Base-by-base conservation (phyloP, 2,113 vertebrate species). In the Calyptomena viridis region DNA sequence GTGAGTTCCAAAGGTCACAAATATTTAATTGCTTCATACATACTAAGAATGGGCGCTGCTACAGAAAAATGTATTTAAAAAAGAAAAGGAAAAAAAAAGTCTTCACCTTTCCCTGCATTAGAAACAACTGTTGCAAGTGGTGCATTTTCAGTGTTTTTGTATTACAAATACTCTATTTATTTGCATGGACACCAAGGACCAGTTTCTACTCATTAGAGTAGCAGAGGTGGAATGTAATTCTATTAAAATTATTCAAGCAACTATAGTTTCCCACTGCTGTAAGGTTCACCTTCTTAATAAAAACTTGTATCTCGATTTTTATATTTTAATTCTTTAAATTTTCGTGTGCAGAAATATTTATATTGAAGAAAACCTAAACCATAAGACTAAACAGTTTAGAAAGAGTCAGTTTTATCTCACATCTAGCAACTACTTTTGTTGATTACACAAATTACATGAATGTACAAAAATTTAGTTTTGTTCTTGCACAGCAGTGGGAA, bases 61-160 rank as follows among this genome's bases (percentile, higher is more conserved):
- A 53, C 5, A 63, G 33, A 50, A 2, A 11, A 78, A 33, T 4
- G 2, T 35, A 40, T 59, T 84, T 39, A 2, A 39, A 78, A 49
- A 53, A 17, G 5, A 10, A 2, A 25, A 58, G 11, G 5, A 12
- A 62, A 62, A 62, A n/a, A 39, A 39, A 33, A 50, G 5, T 4
- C 18, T 6, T 8, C 8, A 66, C 3, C 3, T 40, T 63, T 42
- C 12, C 35, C n/a, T 73, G 39, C 10, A 35, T 83, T 50, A 69
- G 40, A 86, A 90, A 50, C 13, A 58, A 44, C 10, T 0, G 0
- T 80, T 22, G 20, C 21, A 47, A 68, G 25, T 3, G 0, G 17
- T 40, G 6, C 8, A 49, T 66, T 40, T 49, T 75, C 33, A 40
- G 20, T 58, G 31, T 0, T 58, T 94, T 79, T 85, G 14, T 27